Conservation (phyloP, 2,113 vertebrate species). For the Pantherophis guttatus region DNA sequence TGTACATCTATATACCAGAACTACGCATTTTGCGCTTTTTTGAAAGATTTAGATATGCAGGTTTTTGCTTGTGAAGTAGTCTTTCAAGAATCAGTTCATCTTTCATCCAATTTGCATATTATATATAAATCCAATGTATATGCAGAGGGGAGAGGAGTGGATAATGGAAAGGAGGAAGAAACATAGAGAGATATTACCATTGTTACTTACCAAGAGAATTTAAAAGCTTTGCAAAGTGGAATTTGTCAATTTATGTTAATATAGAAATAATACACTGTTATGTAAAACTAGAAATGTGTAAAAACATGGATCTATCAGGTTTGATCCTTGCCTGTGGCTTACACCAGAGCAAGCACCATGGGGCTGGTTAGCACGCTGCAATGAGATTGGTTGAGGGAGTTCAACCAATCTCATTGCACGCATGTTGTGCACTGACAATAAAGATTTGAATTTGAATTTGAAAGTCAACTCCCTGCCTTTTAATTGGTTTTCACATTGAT, state of each 20-base stretch:
- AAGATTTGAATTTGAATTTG: too few species aligned
- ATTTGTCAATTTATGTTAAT: neutral
- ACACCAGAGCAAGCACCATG: neutral
- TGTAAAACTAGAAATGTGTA: neutral
- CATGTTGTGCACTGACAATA: too few species aligned
- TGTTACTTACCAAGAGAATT: neutral
- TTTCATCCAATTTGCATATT: neutral
- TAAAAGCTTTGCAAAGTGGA: neutral
- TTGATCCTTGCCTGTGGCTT: neutral
- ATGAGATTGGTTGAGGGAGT: too few species aligned
- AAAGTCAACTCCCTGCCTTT: neutral
- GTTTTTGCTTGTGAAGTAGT: rapidly evolving
- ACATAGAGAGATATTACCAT: too few species aligned
- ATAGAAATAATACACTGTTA: neutral
- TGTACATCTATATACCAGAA: neutral
- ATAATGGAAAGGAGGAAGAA: too few species aligned
- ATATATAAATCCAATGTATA: neutral
- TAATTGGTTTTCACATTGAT: neutral
- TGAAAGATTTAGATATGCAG: rapidly evolving
- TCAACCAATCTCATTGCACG: too few species aligned
- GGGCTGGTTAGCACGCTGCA: neutral
- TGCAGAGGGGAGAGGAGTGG: too few species aligned
- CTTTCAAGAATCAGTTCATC: neutral
- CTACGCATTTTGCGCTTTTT: rapidly evolving
- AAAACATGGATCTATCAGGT: too few species aligned